Evolutionary conservation across 2,113 vertebrate species (phyloP), one percentile per base, ranked within the genome.

Genomic region (Myotis yumanensis): DNA sequence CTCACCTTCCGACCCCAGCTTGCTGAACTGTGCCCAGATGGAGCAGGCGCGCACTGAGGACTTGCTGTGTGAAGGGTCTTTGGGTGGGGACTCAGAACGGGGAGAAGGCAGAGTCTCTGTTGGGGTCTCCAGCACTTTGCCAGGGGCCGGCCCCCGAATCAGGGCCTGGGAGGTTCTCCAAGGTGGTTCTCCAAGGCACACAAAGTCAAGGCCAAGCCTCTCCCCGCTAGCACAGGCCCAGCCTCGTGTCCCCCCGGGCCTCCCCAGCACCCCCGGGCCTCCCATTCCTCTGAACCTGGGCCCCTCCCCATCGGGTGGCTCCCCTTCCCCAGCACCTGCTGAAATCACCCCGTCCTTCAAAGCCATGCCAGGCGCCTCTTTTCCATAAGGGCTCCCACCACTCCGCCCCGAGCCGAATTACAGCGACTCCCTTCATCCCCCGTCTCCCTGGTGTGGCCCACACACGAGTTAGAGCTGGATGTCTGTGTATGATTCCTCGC

Each of bases 11-110:
- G 14, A 3, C 12, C 11, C 66, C 17, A 10, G 17, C 6, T 0
- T 22, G 10, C 25, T 3, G 11, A 20, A 1, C 35, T 69, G 15
- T 7, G 51, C 32, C 84, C 66, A 0, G 14, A 1, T 3, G 4
- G 48, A 32, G 12, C 3, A 11, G 6, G 51, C 0, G 0, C 1
- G 12, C 64, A 15, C 0, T 18, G 12, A 72, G 28, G 4, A 14
- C 28, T 5, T 72, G 12, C 30, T 7, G 1, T 11, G 2, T 4
- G 48, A 18, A 16, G 22, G 40, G 2, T 28, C 89, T 66, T 40
- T 16, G 64, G 17, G 20, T n/a, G 22, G 28, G 15, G 51, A 22
- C 18, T 66, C 84, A 3, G 40, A n/a, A 37, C 25, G 4, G 9
- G 12, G 30, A 20, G 79, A 52, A 66, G 46, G 43, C 23, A 17